Evolutionary conservation across 30 jellyfish, hydroid and myxozoan species (phyloP).

Genomic region (Sanderia malayensis): DNA sequence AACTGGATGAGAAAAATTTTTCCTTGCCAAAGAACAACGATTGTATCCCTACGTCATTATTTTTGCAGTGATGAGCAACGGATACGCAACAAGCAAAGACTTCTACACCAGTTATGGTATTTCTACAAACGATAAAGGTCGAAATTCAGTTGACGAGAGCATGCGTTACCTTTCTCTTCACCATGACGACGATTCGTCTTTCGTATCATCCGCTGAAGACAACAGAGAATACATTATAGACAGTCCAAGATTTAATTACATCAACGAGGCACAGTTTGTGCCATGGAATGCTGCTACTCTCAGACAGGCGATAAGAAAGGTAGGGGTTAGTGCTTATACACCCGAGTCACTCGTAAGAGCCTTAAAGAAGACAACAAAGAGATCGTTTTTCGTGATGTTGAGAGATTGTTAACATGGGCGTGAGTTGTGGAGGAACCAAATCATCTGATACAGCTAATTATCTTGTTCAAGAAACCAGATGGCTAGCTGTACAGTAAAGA

Average conservation of each 20-base stretch:
- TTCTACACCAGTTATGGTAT: too few species aligned
- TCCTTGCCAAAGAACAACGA: too few species aligned
- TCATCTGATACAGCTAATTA: too few species aligned
- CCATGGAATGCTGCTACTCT: slow-evolving; percentile 36
- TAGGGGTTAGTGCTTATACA: not conserved
- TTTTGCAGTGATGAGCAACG: too few species aligned
- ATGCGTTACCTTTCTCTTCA: slow-evolving; percentile 47
- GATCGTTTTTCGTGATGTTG: not conserved
- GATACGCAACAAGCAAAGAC: too few species aligned
- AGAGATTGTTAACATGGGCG: not conserved
- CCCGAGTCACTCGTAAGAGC: not conserved
- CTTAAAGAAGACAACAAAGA: not conserved
- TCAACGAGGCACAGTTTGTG: slow-evolving; percentile 32
- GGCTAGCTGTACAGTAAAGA: too few species aligned
- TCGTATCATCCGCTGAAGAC: slow-evolving; percentile 32
- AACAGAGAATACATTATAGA: slow-evolving; percentile 48
- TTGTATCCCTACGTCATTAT: too few species aligned
- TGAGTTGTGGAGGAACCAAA: too few species aligned
- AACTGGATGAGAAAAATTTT: too few species aligned
- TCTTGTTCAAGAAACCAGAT: not conserved
- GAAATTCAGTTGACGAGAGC: slow-evolving; percentile 25
- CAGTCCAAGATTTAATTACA: slow-evolving; percentile 45
- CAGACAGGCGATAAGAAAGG: slow-evolving; percentile 46
- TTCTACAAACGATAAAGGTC: too few species aligned
- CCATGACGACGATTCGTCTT: slow-evolving; percentile 30